These are phyloP conservation scores for Temnopleurus reevesii DNA, from an alignment of 53 echinoderm and acorn worm species.

Conservation along the genomic window DNA sequence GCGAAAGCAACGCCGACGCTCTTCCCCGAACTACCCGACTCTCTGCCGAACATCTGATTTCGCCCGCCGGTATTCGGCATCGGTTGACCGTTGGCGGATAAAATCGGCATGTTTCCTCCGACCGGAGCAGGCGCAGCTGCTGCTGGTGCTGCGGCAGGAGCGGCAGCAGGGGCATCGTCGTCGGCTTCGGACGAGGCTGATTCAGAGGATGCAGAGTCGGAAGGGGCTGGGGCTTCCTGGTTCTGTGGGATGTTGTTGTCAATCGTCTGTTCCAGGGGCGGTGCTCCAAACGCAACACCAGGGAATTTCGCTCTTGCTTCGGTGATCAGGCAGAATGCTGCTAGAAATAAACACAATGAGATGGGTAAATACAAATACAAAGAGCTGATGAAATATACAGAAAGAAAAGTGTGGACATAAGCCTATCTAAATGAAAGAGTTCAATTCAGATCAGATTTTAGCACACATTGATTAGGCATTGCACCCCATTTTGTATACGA, in stretches of 20 bases:
- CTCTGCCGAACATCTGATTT: conserved; percentile 20
- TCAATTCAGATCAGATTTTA: no score
- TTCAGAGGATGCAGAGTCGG: neutral
- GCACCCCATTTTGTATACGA: no score
- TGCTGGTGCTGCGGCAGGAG: neutral
- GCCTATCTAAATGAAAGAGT: no score
- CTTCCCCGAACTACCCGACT: conserved; percentile 7
- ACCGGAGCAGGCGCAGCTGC: neutral
- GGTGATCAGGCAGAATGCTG: conserved; percentile 21
- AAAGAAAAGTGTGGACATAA: no score
- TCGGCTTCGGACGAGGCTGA: neutral
- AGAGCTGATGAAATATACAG: no score
- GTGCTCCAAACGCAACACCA: neutral
- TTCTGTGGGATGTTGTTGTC: neutral
- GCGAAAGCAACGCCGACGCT: neutral
- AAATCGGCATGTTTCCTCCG: neutral
- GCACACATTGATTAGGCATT: no score
- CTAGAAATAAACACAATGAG: no score
- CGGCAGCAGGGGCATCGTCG: neutral
- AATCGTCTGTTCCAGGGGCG: conserved; percentile 1
- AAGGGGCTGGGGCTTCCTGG: neutral
- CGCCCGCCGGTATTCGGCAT: conserved; percentile 2
- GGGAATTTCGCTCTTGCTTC: conserved; percentile 22
- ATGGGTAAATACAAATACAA: no score
- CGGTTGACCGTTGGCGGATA: neutral